Evolutionary conservation across 92 coral and sea anemone genomes (phyloP).

Genomic region (Phenganax subtilis): DNA sequence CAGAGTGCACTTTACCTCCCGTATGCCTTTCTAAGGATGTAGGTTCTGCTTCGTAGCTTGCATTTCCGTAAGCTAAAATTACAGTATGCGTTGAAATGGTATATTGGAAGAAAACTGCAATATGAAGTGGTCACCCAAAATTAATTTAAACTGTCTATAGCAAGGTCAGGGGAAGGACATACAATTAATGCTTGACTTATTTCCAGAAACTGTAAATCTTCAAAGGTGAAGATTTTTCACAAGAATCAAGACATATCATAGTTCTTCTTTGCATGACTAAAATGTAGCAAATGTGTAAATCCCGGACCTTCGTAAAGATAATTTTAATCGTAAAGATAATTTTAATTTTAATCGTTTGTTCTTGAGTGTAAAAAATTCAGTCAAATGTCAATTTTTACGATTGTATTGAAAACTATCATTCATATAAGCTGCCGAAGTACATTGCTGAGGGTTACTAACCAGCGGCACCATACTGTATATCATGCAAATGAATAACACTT

Average conservation of each 20-base stretch:
- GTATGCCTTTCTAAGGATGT: slow-evolving; percentile 77
- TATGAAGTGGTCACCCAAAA: too few species aligned
- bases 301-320: too few species aligned
- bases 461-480: slow-evolving; percentile 77
- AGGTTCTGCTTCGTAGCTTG: slow-evolving; percentile 70
- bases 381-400: not conserved
- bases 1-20: slow-evolving; percentile 48
- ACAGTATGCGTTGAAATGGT: not conserved
- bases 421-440: not conserved
- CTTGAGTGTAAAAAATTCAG: not conserved
- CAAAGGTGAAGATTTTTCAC: too few species aligned
- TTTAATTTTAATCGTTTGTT: too few species aligned
- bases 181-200: too few species aligned
- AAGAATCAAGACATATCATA: too few species aligned
- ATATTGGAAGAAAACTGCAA: not conserved
- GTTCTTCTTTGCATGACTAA: too few species aligned
- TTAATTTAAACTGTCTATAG: too few species aligned
- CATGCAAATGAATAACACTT: slow-evolving; percentile 76
- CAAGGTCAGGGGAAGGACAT: too few species aligned
- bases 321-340: too few species aligned
- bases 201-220: too few species aligned
- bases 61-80: slow-evolving; percentile 55
- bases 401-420: not conserved
- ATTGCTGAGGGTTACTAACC: slow-evolving; percentile 34
- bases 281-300: too few species aligned